Evolutionary conservation across 2,113 vertebrate species (phyloP), one percentile per base, ranked within the genome.

Genomic region (Myotis yumanensis): DNA sequence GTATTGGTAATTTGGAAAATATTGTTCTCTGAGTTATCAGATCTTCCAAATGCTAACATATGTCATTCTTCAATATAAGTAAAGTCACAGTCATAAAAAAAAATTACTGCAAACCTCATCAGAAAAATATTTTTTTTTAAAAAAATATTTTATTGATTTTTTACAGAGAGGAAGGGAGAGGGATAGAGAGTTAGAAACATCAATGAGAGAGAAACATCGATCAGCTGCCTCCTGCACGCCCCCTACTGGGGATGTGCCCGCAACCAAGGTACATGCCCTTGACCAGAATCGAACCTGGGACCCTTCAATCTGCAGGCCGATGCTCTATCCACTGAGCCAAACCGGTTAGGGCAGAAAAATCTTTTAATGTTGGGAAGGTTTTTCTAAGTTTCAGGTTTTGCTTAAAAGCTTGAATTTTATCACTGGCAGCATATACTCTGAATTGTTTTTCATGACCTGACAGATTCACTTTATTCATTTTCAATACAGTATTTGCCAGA

Each of bases 321-420:
- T 1, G 40, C 40, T 40, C 40, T 40, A 40, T 40, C 40, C 40
- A 40, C 40, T 40, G 40, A 40, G 40, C 40, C 40, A 40, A 40
- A 40, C 40, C 40, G 5, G 40, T 40, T 40, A 40, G 40, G 40
- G 40, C 30, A 82, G 68, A 92, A 84, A 43, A 64, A 46, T 20
- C 6, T 59, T 51, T 35, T 54, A 95, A 22, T 82, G 22, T 20
- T 80, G 4, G 30, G 25, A 75, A 83, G 14, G 32, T 66, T 90
- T 93, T 87, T 32, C 71, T n/a, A 20, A 93, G 17, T 81, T 69
- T 6, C 15, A 40, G 40, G n/a, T 57, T 93, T 85, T 68, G 10
- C 71, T 81, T 73, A 43, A 79, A 91, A 87, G n/a, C 57, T 89
- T 51, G 22, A 22, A 80, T 88, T 89, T 76, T 86, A 32, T 81